phyloP scores from a whole-genome alignment of 2,797 vertebrate species.

The Eutrigla gurnardus region DNA sequence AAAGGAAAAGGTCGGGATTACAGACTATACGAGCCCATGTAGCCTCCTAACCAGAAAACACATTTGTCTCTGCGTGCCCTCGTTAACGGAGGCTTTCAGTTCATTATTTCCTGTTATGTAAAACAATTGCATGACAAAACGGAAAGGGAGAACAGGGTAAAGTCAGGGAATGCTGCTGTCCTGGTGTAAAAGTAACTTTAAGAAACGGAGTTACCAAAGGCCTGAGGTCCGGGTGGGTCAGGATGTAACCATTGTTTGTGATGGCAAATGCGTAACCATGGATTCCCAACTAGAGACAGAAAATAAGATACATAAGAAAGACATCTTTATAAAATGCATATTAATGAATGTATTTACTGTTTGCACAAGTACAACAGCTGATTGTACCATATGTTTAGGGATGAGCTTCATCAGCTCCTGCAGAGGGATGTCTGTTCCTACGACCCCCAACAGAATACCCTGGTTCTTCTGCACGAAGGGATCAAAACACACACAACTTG shows the following conservation, averaged over 20 bases:
- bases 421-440: conserved; percentile 97
- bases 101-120: conserved; percentile 55
- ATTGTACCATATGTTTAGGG: conserved; percentile 96
- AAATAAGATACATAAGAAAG: conserved; percentile 27
- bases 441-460: conserved; percentile 97
- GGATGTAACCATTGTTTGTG: conserved; percentile 98
- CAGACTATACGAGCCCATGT: conserved; percentile 80
- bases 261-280: conserved; percentile 97
- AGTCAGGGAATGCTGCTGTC: conserved; percentile 61
- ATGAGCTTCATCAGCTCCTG: conserved; percentile 98
- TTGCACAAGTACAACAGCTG: conserved; percentile 40
- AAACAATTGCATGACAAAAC: conserved; percentile 61
- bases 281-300: conserved; percentile 91
- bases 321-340: not conserved
- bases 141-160: conserved; percentile 64
- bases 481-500: conserved; percentile 41
- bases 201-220: conserved; percentile 89
- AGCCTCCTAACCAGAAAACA: conserved; percentile 75
- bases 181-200: conserved; percentile 11
- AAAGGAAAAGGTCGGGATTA: conserved; percentile 89
- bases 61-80: conserved; percentile 61
- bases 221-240: conserved; percentile 96
- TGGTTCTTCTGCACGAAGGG: conserved; percentile 90
- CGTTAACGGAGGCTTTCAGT: conserved; percentile 46
- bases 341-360: conserved; percentile 36